Base-by-base conservation (phyloP, 2,797 vertebrate genomes). In the Lagocephalus sceleratus region DNA sequence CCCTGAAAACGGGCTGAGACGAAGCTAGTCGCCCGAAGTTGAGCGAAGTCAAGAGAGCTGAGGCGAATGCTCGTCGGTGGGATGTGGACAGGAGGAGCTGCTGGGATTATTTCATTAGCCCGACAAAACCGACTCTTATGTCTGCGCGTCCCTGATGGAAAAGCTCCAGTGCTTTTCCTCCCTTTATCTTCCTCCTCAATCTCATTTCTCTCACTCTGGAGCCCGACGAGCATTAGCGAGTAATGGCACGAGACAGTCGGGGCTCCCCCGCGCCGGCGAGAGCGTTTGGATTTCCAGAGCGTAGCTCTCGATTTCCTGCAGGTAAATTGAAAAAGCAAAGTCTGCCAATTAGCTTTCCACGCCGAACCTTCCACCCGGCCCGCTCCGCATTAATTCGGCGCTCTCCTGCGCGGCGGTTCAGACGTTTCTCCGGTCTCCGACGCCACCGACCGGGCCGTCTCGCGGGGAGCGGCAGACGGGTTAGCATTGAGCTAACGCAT, bases 281-380 rank as follows among this genome's bases (percentile, higher is more conserved):
- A 38, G 53, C 66, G 54, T 54, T 52, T 26, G 23, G n/a, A n/a
- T n/a, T n/a, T n/a, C n/a, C n/a, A n/a, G 12, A 23, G 11, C 29
- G 63, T 19, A 25, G 16, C 58, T 12, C 56, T 63, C 68, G 46
- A 65, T 65, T 81, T 75, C 68, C 63, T 62, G 54, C 58, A 71
- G 78, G 69, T 77, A 57, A 80, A 78, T 78, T 73, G 74, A 76
- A 79, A 75, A 61, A 55, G 54, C 45, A 80, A 76, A 68, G 52
- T 60, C 58, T 72, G 47, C 71, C 66, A 75, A 41, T 75, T 69
- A 65, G 25, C 61, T 14, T 61, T n/a, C 44, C 38, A 54, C 68
- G 9, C 2, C 52, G 76, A 68, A 61, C 62, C 73, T 77, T 72
- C 63, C 70, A 65, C 73, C 71, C 67, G 2, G 29, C n/a, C 20